Evolutionary conservation across 2,113 vertebrate genomes (phyloP), one percentile per base, ranked within the genome.

Genomic region (Tetraodon nigroviridis): DNA sequence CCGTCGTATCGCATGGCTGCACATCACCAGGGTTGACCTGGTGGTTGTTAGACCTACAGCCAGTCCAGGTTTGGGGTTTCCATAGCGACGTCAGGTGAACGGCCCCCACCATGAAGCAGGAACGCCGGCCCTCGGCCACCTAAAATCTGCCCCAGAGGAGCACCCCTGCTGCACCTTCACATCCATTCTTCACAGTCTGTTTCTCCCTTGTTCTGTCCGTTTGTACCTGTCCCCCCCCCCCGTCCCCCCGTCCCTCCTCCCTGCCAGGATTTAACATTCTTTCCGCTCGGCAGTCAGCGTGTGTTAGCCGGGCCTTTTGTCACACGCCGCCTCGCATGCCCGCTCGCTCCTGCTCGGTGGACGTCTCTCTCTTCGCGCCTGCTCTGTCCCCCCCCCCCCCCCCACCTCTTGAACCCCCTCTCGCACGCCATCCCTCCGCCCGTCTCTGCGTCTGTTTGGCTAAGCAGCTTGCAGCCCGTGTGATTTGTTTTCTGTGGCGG

Each of bases 201-300:
- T 58, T 78, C 61, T 60, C 63, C 42, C 67, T 64, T 64, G 69
- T 77, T 62, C 74, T 69, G 66, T 20, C 46, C 55, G 50, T 64
- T 62, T 72, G 52, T 75, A 80, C 80, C 82, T 66, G 72, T 56
- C 76, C 61, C 53, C 48, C 44, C 22, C 19, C 69, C 15, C 54
- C 76, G 59, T 51, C 48, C 44, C 22, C 19, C 69, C 15, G 19
- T 19, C 44, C 48, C 72, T 44, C 78, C 27, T 64, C 67, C 62
- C 68, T 53, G 48, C 22, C 61, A 71, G 83, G 85, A 75, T 82
- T 87, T 86, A 83, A 87, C 86, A 89, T 90, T 91, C 87, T 88
- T 90, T 91, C 88, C 80, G 71, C 85, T 85, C 21, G 58, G 76
- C 78, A 74, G 84, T 90, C 84, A 74, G 58, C 66, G 69, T 78